Percentiles rank a stretch among this genome's conserved stretches.
Conservation (phyloP, 2,888 invertebrate genomes). For the Sialis fuliginosa region DNA sequence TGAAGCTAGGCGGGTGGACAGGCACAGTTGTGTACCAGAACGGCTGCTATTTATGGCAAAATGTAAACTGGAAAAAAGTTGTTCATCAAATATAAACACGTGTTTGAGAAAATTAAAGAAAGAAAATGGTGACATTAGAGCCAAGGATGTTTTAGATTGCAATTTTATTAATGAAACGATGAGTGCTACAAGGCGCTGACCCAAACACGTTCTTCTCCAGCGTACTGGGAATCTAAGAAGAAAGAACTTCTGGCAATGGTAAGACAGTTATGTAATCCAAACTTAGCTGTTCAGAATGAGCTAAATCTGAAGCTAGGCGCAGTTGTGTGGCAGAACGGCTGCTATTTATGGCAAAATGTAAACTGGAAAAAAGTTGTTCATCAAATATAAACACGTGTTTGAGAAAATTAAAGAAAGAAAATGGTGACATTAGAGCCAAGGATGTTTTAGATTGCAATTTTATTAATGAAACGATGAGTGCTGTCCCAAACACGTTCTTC, state of each 20-base stretch:
- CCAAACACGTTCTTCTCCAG: conserved; percentile 9
- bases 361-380: conserved; percentile 8
- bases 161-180: conserved; percentile 7
- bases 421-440: not conserved
- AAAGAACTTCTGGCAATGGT: conserved; percentile 12
- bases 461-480: conserved; percentile 6
- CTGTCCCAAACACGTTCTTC: conserved; percentile 8
- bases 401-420: conserved; percentile 6
- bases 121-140: conserved; percentile 1
- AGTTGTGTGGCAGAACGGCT: conserved; percentile 7
- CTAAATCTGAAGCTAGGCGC: conserved; percentile 2
- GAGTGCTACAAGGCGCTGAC: conserved; percentile 6
- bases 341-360: conserved; percentile 10
- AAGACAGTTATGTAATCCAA: conserved; percentile 10
- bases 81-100: conserved; percentile 8
- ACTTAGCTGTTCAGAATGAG: conserved; percentile 2
- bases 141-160: conserved; percentile 5
- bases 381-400: conserved; percentile 10
- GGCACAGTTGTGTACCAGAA: conserved; percentile 6
- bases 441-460: conserved; percentile 7
- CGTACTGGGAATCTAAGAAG: conserved; percentile 11
- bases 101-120: conserved; percentile 9
- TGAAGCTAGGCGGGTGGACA: not conserved
- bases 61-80: conserved; percentile 8
- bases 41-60: conserved; percentile 11